Percentiles rank a stretch among this genome's conserved stretches.
phyloP scores from a whole-genome alignment of 2,113 vertebrate species.

The Pongo pygmaeus region DNA sequence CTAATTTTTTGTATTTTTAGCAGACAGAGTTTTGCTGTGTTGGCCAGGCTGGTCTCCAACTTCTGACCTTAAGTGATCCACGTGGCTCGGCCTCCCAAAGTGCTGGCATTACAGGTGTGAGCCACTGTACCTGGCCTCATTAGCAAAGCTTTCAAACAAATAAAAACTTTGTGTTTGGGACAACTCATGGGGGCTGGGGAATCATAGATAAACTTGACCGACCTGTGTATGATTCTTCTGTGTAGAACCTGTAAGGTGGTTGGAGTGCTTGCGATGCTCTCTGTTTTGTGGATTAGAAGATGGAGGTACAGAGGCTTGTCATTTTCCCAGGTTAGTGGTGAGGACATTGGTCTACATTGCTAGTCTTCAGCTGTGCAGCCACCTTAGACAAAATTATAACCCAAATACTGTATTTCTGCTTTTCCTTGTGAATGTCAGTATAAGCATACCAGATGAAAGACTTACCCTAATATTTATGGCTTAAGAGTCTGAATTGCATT shows the following conservation, averaged over 20 bases:
- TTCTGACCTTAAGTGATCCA: no score
- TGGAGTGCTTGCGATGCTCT: background rate
- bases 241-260: background rate
- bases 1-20: no score
- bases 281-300: background rate
- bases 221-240: background rate
- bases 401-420: background rate
- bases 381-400: background rate
- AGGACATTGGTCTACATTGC: background rate
- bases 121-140: no score
- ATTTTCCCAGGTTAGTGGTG: background rate
- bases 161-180: background rate
- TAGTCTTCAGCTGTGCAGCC: background rate
- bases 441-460: background rate
- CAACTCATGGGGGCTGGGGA: background rate
- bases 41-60: no score
- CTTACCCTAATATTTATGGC: background rate
- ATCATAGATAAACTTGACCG: background rate
- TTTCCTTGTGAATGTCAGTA: background rate
- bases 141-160: conserved; percentile 2
- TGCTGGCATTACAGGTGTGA: no score
- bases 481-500: background rate
- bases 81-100: no score
- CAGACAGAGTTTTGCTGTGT: no score
- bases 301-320: background rate